Base-by-base conservation (phyloP, 2,888 invertebrate species). In the Oxycera nigricornis region DNA sequence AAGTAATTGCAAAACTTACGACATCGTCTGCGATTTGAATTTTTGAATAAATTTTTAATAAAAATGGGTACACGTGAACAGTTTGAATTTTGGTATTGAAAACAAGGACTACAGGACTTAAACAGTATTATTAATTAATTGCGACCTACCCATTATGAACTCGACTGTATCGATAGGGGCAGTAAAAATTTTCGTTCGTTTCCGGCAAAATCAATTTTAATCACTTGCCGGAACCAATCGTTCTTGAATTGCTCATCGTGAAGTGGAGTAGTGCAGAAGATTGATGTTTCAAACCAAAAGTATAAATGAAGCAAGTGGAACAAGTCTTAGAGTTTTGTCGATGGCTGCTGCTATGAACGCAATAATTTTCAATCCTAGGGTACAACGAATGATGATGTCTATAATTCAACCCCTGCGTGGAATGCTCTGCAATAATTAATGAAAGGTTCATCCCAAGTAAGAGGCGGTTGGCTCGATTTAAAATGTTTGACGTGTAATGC, bases 271-370 rank as follows among this genome's bases (percentile, higher is more conserved):
- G 20, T 26, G 26, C 59, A 52, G 55, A 57, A 72, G 76, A 76
- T 76, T 76, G 76, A 76, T 76, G 76, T 76, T 74, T 76, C 76
- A 65, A 76, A 76, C 74, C 74, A 74, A 74, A 74, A 74, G 55
- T 65, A 76, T 74, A 72, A 73, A 74, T 55, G 70, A 52, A 22
- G 31, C 52, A 55, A 30, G 61, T 61, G 73, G 70, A 59, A 75
- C 70, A 55, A 70, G 50, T 41, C 70, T 73, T 73, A 70, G 55
- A 70, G 72, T 57, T 22, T 55, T 31, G 26, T 46, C 35, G 30
- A 39, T 74, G 72, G 46, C 61, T 17, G 35, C 74, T 52, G 24
- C 28, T 24, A 59, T 31, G 11, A 59, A 46, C 57, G 30, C 4
- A 52, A 59, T 31, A 30, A 57, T 59, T 24, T 31, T 70, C 20